Evolutionary conservation across 2,113 vertebrate genomes (phyloP).

Genomic region (Vicugna pacos): DNA sequence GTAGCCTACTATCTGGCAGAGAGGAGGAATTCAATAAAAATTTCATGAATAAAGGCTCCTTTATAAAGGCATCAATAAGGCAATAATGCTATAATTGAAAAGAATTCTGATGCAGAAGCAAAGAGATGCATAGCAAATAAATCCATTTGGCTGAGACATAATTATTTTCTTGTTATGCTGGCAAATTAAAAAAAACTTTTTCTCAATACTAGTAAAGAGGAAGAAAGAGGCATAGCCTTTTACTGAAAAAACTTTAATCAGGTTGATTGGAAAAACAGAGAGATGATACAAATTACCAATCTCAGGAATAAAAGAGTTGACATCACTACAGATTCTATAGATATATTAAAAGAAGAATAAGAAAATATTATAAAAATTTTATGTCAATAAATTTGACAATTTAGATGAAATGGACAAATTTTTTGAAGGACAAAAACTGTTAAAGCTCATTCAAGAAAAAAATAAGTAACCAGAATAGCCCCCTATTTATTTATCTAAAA

Average conservation of each 20-base stretch:
- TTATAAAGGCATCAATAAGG: neutral
- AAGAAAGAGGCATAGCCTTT: neutral
- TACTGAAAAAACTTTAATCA: neutral
- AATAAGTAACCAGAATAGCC: neutral
- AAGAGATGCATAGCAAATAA: neutral
- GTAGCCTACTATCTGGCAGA: neutral
- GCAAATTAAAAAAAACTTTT: neutral
- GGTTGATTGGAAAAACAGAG: neutral
- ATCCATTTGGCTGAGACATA: neutral
- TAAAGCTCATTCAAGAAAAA: neutral
- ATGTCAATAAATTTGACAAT: neutral
- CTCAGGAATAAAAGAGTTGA: neutral
- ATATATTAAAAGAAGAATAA: neutral
- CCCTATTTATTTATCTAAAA: neutral
- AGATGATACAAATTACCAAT: neutral
- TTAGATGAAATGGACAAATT: neutral
- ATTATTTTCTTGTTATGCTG: neutral
- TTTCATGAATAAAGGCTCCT: neutral
- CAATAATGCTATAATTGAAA: slow-evolving; percentile 12
- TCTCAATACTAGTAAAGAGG: neutral
- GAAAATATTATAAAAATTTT: neutral
- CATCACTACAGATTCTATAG: neutral
- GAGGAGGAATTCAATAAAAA: neutral
- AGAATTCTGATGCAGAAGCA: neutral
- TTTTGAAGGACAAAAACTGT: neutral